Percentiles rank a stretch among this genome's conserved stretches.
Evolutionary conservation across 2,797 vertebrate genomes (phyloP).

Genomic region (Macroramphosus scolopax): DNA sequence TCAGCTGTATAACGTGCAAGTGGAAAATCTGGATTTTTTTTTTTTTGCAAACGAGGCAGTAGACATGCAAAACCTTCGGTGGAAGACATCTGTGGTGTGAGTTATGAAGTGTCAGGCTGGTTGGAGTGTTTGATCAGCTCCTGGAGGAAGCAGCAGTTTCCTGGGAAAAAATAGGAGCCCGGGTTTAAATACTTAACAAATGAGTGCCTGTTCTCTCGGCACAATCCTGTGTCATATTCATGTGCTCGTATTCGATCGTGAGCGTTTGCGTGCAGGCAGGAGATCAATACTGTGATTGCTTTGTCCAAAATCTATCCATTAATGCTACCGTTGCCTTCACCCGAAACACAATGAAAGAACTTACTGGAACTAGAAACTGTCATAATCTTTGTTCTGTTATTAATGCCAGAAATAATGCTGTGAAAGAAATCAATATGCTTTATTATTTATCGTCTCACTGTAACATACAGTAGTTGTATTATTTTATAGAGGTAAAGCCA

Average conservation of each 20-base stretch:
- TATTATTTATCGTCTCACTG: conserved; percentile 52
- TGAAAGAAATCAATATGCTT: conserved; percentile 48
- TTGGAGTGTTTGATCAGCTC: conserved; percentile 69
- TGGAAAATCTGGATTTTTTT: conserved; percentile 7
- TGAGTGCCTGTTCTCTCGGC: background rate
- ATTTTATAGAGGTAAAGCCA: conserved; percentile 41
- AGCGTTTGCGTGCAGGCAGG: no score
- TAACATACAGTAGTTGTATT: conserved; percentile 46
- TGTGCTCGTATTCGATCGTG: background rate
- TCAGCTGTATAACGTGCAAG: conserved; percentile 3
- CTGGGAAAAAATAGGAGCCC: conserved; percentile 20
- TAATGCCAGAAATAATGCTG: conserved; percentile 28
- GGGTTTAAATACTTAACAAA: no score
- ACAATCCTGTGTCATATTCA: background rate
- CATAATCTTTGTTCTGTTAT: conserved; percentile 12
- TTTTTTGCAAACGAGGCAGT: conserved; percentile 29
- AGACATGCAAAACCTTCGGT: conserved; percentile 30
- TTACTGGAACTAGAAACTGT: background rate
- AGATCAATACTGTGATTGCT: no score
- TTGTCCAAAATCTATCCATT: no score
- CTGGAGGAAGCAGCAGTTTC: conserved; percentile 76
- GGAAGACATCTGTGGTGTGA: conserved; percentile 47
- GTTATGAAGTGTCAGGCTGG: conserved; percentile 39
- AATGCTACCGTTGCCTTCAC: background rate
- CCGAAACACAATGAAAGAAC: conserved; percentile 6